Evolutionary conservation across 1,140 invertebrate species (phyloP).

Genomic region (Drosophila setifemur): DNA sequence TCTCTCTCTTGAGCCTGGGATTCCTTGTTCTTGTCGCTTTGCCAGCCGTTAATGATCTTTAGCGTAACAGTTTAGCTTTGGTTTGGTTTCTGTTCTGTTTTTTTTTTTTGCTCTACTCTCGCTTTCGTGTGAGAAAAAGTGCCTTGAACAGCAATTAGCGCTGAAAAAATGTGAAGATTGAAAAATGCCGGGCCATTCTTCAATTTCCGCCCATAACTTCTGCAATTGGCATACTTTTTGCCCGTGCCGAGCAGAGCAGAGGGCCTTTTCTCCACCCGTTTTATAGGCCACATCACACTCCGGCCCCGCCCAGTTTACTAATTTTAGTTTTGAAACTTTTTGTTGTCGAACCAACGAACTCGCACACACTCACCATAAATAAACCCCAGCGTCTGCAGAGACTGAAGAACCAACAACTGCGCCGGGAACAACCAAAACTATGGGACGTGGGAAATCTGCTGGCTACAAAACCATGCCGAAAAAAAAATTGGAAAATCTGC

Average conservation of each 20-base stretch:
- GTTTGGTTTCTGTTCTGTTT: background rate
- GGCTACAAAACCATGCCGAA: conserved; percentile 58
- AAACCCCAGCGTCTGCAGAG: conserved; percentile 57
- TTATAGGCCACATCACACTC: conserved; percentile 48
- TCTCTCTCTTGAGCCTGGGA: background rate
- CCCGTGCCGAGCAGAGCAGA: too few species aligned
- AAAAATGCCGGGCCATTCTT: conserved; percentile 16
- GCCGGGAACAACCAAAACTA: too few species aligned
- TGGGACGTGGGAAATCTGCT: conserved; percentile 70
- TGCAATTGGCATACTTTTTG: conserved; percentile 69
- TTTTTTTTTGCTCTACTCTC: conserved; percentile 20
- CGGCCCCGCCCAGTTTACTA: conserved; percentile 42
- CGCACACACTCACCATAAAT: conserved; percentile 57
- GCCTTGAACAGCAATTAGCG: conserved; percentile 23
- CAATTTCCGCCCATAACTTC: conserved; percentile 52
- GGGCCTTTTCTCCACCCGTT: conserved; percentile 7
- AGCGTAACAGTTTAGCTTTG: conserved; percentile 42
- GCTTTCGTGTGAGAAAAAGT: conserved; percentile 7
- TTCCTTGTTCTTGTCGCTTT: conserved; percentile 8
- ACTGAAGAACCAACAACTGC: conserved; percentile 35
- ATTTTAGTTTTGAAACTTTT: conserved; percentile 59
- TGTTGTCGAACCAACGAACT: conserved; percentile 35
- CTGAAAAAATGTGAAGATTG: conserved; percentile 24
- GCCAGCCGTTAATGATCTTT: conserved; percentile 62
- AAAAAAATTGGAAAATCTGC: conserved; percentile 18